Conservation (phyloP, 2,888 invertebrate species). For the Dicroscelio sp. region DNA sequence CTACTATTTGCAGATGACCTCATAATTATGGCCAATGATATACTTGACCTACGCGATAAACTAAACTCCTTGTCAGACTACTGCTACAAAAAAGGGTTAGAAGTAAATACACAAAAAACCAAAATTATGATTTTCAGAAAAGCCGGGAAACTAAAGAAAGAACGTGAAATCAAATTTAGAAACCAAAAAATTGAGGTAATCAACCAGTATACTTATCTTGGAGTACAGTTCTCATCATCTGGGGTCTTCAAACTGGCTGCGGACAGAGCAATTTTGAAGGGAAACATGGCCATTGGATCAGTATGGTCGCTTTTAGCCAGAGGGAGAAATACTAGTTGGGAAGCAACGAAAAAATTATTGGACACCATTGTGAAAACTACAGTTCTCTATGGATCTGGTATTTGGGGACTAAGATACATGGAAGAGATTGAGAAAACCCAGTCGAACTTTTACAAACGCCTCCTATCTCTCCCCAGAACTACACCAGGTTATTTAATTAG, state of each 20-base stretch:
- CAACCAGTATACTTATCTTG: conserved; percentile 56
- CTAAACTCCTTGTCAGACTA: conserved; percentile 28
- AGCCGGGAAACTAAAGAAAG: conserved; percentile 11
- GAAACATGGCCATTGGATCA: conserved; percentile 29
- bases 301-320: too few relatives aligned
- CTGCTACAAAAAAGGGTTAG: conserved; percentile 41
- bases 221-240: conserved; percentile 39
- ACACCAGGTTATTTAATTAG: conserved; percentile 9
- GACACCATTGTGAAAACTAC: not conserved
- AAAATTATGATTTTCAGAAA: conserved; percentile 17
- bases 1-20: conserved; percentile 65
- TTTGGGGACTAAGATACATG: conserved; percentile 9
- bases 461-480: not conserved
- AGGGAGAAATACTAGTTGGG: not conserved
- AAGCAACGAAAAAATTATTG: conserved; percentile 14
- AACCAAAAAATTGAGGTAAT: conserved; percentile 29
- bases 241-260: conserved; percentile 17
- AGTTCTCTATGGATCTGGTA: not conserved
- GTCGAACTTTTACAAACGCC: conserved; percentile 23
- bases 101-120: conserved; percentile 34
- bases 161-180: conserved; percentile 28
- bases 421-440: conserved; percentile 15
- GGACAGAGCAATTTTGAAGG: conserved; percentile 1
- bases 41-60: not conserved
- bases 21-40: not conserved